Evolutionary conservation across 2,113 vertebrate species (phyloP).

Genomic region (Sardina pilchardus): DNA sequence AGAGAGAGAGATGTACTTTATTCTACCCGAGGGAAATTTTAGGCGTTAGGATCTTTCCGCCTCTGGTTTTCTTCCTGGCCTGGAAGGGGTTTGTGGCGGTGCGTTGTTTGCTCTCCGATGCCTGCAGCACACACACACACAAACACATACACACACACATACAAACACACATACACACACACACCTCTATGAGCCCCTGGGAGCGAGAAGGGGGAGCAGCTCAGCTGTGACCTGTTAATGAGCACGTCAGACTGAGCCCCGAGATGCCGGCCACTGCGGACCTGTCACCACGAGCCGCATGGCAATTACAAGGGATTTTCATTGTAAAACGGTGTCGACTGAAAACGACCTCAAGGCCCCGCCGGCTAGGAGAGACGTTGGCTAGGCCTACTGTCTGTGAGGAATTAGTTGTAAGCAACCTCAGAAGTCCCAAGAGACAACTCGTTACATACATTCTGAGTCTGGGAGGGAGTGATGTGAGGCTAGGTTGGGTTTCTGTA

Average conservation of each 20-base stretch:
- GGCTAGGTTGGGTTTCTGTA: neutral
- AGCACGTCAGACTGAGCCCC: neutral
- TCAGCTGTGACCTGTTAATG: constrained; percentile 7
- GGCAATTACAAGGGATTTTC: neutral
- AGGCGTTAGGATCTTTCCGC: neutral
- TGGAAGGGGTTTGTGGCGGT: neutral
- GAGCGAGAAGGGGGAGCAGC: neutral
- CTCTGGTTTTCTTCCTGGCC: neutral
- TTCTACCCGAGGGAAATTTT: too few relatives aligned
- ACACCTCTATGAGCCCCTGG: neutral
- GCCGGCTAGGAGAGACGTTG: neutral
- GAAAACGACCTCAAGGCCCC: neutral
- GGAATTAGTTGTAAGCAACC: neutral
- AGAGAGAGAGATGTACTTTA: too few relatives aligned
- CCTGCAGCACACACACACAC: neutral
- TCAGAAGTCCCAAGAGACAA: neutral
- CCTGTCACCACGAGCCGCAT: neutral
- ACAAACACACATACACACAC: too few relatives aligned
- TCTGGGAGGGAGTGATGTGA: neutral
- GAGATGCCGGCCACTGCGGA: neutral
- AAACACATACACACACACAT: too few relatives aligned
- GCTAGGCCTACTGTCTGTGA: neutral
- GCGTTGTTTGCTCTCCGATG: neutral
- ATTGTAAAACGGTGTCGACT: neutral
- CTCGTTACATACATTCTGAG: neutral